Base-by-base conservation (phyloP, 2,888 invertebrate species). In the Ophion slaviceki region DNA sequence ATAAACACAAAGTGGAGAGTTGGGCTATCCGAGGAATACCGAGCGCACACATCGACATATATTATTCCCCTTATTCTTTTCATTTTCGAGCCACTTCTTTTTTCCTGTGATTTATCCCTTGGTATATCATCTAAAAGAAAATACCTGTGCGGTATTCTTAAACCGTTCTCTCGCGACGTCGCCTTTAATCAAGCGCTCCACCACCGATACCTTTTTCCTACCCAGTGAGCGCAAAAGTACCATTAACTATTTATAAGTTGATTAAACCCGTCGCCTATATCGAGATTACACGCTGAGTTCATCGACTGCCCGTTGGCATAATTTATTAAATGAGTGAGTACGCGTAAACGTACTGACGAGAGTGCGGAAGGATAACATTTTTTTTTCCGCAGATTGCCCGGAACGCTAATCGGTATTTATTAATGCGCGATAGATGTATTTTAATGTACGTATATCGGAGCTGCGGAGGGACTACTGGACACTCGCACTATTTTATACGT, bases 361-460 rank as follows among this genome's bases (percentile, higher is more conserved):
- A 20, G 47, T 28, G 67, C 32, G 32, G 40, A 24, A 24, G 32
- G 53, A 20, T 47, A 36, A 57, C 28, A n/a, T 47, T 47, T 32
- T 57, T 57, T 72, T 76, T 77, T n/a, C 11, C 61, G 53, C 20
- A 68, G 75, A 81, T 84, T 68, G 72, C 76, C 82, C 76, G 71
- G 70, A 70, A 78, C 71, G 83, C 83, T 89, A 90, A 90, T 90
- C 90, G 88, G 88, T 87, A 91, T 90, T 89, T 90, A 89, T 87
- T 89, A 88, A 87, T 85, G 86, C 86, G 64, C 84, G n/a, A 79
- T 47, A 28, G 57, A 70, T 47, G 14, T 20, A 66, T 1, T 32
- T 14, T 24, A 45, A 67, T 53, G 2, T 24, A 20, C 14, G 36
- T 74, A 40, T 80, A 74, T 57, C 20, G 20, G n/a, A 36, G 76